phyloP scores from a whole-genome alignment of 2,113 vertebrate species.

The Leiothrix lutea region DNA sequence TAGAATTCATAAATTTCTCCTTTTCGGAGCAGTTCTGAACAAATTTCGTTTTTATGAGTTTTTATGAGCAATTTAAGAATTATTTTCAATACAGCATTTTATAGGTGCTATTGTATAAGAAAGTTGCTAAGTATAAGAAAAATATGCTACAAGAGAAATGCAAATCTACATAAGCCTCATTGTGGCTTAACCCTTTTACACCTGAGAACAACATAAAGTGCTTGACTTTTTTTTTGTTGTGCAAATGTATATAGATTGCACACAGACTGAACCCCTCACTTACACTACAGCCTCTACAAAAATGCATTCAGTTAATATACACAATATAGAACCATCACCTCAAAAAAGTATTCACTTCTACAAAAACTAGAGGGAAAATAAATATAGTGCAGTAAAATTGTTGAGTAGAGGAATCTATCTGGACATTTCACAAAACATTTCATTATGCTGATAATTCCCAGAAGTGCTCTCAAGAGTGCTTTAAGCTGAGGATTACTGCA shows the following conservation, averaged over 20 bases:
- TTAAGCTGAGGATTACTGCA: constrained; percentile 84
- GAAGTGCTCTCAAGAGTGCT: constrained; percentile 84
- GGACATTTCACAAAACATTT: constrained; percentile 87
- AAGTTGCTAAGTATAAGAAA: constrained; percentile 56
- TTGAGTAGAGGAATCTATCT: constrained; percentile 81
- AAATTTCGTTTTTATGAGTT: background rate
- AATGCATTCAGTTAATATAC: constrained; percentile 69
- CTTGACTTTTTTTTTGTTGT: background rate
- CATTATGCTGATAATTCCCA: constrained; percentile 87
- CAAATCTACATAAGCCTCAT: constrained; percentile 23
- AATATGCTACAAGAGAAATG: constrained; percentile 33
- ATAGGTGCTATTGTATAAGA: background rate
- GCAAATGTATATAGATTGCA: background rate
- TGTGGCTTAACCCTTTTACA: constrained; percentile 60
- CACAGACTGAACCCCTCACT: constrained; percentile 7
- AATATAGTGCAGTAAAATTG: constrained; percentile 80
- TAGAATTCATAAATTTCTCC: constrained; percentile 27
- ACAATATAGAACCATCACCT: constrained; percentile 64
- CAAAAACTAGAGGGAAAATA: constrained; percentile 78
- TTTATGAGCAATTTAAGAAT: constrained; percentile 4
- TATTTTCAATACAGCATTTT: constrained; percentile 26
- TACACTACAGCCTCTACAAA: constrained; percentile 42
- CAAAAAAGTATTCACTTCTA: constrained; percentile 75
- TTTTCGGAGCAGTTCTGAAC: background rate
- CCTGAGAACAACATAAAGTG: background rate